These are phyloP conservation scores for Hylaeus volcanicus DNA, from an alignment of 1,140 invertebrate species.

Conservation along the genomic window DNA sequence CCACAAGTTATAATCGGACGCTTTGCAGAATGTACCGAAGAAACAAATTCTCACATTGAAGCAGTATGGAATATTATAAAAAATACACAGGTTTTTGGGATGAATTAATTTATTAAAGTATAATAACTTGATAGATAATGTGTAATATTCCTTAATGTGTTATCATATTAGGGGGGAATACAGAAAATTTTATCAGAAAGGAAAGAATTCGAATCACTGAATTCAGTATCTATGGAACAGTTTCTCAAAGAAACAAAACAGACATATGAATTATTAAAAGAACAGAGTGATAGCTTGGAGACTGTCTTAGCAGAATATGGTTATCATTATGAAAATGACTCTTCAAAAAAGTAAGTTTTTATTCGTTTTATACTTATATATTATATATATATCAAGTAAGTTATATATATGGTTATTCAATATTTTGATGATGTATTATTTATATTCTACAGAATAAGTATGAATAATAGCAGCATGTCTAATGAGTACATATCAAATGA, in stretches of 20 bases:
- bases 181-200: conserved; percentile 11
- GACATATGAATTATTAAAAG: conserved; percentile 44
- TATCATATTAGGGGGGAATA: conserved; percentile 25
- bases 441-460: neutral
- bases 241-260: conserved; percentile 12
- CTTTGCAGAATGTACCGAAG: conserved; percentile 27
- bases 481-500: neutral
- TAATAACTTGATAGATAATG: neutral
- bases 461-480: neutral
- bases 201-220: neutral
- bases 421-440: neutral
- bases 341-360: neutral
- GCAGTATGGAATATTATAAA: conserved; percentile 15
- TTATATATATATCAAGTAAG: neutral
- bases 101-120: neutral
- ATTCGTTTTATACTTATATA: neutral
- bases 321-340: conserved; percentile 34
- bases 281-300: conserved; percentile 40
- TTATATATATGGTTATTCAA: neutral
- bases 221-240: conserved; percentile 10
- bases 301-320: conserved; percentile 51
- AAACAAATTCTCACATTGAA: conserved; percentile 22
- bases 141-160: neutral
- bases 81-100: conserved; percentile 22
- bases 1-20: conserved; percentile 42